phyloP scores from a whole-genome alignment of 2,113 vertebrate genomes.

The Galemys pyrenaicus region DNA sequence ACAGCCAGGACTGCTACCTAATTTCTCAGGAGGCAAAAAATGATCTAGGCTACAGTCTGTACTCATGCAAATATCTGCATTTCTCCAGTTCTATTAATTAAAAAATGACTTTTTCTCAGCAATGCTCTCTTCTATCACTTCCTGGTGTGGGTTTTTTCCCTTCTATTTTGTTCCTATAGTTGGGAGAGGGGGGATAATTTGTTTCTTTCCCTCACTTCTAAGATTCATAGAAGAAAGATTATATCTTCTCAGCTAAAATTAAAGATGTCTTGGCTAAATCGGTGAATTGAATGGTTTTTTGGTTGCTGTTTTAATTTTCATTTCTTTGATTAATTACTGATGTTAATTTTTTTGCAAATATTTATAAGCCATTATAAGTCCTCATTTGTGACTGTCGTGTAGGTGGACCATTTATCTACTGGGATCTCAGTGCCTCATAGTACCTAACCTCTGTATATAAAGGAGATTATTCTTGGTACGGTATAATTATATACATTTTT shows the following conservation, averaged over 20 bases:
- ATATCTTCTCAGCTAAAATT: not conserved
- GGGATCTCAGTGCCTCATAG: not conserved
- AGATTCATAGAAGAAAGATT: not conserved
- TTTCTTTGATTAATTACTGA: conserved; percentile 50
- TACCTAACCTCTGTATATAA: not conserved
- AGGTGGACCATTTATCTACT: not conserved
- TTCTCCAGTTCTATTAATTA: conserved; percentile 26
- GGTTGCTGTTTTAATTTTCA: conserved; percentile 21
- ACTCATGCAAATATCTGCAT: not conserved
- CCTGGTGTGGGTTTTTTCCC: not conserved
- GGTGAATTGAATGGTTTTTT: not conserved
- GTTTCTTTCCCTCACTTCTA: conserved; percentile 30
- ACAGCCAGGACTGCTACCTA: not conserved
- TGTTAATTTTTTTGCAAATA: conserved; percentile 12
- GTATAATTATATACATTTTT: not conserved
- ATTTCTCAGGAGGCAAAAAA: conserved; percentile 34
- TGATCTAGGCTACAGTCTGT: not conserved
- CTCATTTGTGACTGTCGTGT: not conserved
- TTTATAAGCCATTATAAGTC: not conserved
- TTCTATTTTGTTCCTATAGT: conserved; percentile 13
- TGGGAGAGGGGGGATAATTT: not conserved
- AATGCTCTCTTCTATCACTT: not conserved
- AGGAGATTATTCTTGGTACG: not conserved
- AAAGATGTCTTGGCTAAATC: not conserved
- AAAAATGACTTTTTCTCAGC: conserved; percentile 24